Conservation (phyloP, 1,140 invertebrate genomes). For the Phthorimaea operculella region DNA sequence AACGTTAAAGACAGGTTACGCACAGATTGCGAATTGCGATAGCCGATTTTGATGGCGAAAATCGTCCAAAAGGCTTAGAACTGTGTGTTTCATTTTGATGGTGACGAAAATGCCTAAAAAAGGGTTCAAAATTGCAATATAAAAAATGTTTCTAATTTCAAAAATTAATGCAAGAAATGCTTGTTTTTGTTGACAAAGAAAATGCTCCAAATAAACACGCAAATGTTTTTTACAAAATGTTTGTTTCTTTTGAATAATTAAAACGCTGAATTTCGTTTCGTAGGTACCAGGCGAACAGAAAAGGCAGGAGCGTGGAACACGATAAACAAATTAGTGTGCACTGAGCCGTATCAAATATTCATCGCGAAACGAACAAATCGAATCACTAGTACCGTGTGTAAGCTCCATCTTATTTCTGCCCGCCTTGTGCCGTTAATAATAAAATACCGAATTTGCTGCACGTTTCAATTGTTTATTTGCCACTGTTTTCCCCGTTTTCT, state of each 20-base stretch:
- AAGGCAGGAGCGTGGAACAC: slow-evolving; percentile 46
- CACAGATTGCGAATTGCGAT: slow-evolving; percentile 17
- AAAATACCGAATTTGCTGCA: slow-evolving; percentile 13
- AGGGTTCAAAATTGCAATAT: no score
- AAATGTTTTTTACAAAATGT: no score
- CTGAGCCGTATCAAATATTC: slow-evolving; percentile 63
- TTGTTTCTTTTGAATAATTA: slow-evolving; percentile 43
- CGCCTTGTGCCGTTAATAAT: slow-evolving; percentile 4
- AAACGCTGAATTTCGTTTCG: slow-evolving; percentile 29
- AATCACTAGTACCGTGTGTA: slow-evolving; percentile 46
- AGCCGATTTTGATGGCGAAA: neutral
- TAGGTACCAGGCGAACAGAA: slow-evolving; percentile 44
- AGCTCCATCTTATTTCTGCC: slow-evolving; percentile 39
- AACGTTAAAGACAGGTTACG: slow-evolving; percentile 12
- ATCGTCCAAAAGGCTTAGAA: neutral
- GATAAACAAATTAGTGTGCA: slow-evolving; percentile 67
- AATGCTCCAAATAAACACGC: no score
- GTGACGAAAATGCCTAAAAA: no score
- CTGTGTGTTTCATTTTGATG: neutral
- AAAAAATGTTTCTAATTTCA: no score
- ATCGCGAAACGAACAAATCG: slow-evolving; percentile 62
- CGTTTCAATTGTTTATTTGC: slow-evolving; percentile 12
- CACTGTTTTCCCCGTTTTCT: slow-evolving; percentile 9
- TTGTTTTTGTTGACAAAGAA: no score
- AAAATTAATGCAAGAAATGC: no score